phyloP scores from a whole-genome alignment of 2,113 vertebrate genomes.

The Ursus arctos region DNA sequence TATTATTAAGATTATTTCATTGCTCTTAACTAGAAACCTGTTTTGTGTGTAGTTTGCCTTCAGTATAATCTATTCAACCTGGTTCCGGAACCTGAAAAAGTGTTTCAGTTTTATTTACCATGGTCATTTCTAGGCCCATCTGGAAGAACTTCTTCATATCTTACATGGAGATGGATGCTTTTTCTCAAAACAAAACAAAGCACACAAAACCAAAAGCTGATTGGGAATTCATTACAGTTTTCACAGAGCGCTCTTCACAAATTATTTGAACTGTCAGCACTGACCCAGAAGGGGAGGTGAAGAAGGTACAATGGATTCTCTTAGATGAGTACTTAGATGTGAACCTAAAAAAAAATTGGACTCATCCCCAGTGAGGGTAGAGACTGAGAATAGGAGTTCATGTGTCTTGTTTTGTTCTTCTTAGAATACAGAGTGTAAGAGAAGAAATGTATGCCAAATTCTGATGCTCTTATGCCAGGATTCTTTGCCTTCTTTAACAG shows the following conservation, averaged over 20 bases:
- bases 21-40: background rate
- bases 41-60: background rate
- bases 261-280: background rate
- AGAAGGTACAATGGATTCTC: background rate
- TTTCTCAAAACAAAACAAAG: constrained; percentile 50
- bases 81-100: background rate
- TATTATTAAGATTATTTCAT: background rate
- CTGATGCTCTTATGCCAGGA: background rate
- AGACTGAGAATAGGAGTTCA: background rate
- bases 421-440: background rate
- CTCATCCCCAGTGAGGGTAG: background rate
- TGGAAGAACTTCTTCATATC: constrained; percentile 27
- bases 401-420: background rate
- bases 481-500: background rate
- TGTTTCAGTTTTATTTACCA: constrained; percentile 27
- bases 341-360: background rate
- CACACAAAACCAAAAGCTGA: background rate
- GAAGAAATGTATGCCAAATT: background rate
- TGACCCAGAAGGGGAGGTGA: background rate
- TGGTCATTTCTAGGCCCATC: constrained; percentile 29
- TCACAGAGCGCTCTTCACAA: background rate
- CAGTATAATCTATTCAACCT: background rate
- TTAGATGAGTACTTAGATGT: background rate
- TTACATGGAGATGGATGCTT: background rate
- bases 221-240: background rate